Base-by-base conservation (phyloP, 1,140 invertebrate genomes). In the Dysdera silvatica region DNA sequence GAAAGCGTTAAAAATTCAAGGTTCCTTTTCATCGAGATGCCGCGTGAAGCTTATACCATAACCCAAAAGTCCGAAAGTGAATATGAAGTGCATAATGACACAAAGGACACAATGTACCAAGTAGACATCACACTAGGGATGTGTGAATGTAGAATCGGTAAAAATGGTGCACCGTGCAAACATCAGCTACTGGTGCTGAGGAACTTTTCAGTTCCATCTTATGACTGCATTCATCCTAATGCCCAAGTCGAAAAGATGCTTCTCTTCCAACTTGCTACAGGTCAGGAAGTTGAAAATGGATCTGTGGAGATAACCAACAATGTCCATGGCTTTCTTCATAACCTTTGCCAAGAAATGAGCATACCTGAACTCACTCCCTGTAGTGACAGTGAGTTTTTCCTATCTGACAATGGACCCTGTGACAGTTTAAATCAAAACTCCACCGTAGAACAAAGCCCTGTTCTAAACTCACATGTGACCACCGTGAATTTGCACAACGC, bases 31-130 rank as follows among this genome's bases (percentile, higher is more conserved):
- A 56, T 63, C 2, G 61, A 63, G 14, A n/a, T 63, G 6, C 61
- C 61, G 5, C 14, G 61, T 23, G 61, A 63, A 41, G 53, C 52
- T 16, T 63, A 63, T 16, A 63, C 61, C 18, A 63, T 63, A 4
- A 56, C 61, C 14, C 61, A 63, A 24, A 56, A 56, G 31, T 63
- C 61, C 40, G 61, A 63, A 18, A 63, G 20, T 31, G 61, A 63
- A n/a, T 63, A 63, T 37, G 61, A 63, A 31, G 61, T 63, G 14
- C 61, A 63, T 29, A 63, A 63, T 40, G 61, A 63, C 23, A 56
- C 61, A 10, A 63, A 63, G 35, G 61, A 63, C 18, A 63, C 61
- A 10, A 56, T 33, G 5, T 63, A 63, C 33, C 61, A 63, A 32
- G 53, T 49, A 5, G 61, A 63, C 23, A 41, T 63, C 14, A 47